Evolutionary conservation across 2,888 invertebrate species (phyloP).

Genomic region (Panopea generosa): DNA sequence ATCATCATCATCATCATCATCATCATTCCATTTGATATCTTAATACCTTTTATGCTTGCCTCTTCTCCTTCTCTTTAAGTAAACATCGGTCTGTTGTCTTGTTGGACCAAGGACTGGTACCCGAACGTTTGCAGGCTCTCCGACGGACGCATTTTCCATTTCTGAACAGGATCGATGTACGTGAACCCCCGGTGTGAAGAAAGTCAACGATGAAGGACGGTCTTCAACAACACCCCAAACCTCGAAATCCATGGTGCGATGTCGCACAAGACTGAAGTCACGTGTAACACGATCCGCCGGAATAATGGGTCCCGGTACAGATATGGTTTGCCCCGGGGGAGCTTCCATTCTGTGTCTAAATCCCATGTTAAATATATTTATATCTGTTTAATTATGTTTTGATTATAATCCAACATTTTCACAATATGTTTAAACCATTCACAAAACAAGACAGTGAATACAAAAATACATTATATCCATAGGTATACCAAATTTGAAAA

Average conservation of each 20-base stretch:
- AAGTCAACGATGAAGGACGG: constrained; percentile 5
- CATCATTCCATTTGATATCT: not conserved
- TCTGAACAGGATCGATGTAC: not conserved
- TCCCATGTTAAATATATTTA: constrained; percentile 1
- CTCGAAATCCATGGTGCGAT: constrained; percentile 15
- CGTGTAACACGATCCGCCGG: not conserved
- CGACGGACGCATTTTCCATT: not conserved
- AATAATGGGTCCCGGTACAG: not conserved
- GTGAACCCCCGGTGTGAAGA: not conserved
- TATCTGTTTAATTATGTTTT: no score
- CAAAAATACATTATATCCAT: no score
- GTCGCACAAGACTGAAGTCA: not conserved
- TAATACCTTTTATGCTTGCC: not conserved
- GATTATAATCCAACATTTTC: no score
- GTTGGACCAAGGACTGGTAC: constrained; percentile 67
- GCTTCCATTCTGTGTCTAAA: not conserved
- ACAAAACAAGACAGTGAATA: no score
- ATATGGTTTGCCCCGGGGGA: constrained; percentile 1
- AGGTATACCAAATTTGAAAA: no score
- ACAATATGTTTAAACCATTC: no score
- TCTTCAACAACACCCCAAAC: constrained; percentile 11
- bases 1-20: constrained; percentile 15
- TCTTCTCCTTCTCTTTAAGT: constrained; percentile 29
- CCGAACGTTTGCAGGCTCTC: not conserved
- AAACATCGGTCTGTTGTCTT: constrained; percentile 63